Percentiles rank a stretch among this genome's conserved stretches.
phyloP scores from a whole-genome alignment of 2,888 invertebrate genomes.

The Nomada ferruginata region DNA sequence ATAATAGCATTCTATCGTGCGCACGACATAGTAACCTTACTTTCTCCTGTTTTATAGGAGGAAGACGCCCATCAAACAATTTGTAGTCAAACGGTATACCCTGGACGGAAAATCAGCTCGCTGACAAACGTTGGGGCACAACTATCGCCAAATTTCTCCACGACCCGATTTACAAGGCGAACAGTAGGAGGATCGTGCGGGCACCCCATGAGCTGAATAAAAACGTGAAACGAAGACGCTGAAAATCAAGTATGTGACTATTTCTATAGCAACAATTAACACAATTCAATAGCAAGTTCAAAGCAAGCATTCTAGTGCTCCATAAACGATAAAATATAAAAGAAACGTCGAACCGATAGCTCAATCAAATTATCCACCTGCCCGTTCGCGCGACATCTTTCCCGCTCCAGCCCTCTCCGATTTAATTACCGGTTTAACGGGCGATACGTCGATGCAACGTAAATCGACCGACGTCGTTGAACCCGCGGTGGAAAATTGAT shows the following conservation, averaged over 20 bases:
- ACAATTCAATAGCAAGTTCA: too few species aligned
- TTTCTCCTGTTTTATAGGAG: slow-evolving; percentile 69
- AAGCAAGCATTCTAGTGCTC: too few species aligned
- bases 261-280: too few species aligned
- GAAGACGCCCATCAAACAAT: slow-evolving; percentile 53
- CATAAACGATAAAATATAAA: too few species aligned
- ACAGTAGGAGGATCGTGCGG: neutral
- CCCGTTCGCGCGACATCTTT: neutral
- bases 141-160: slow-evolving; percentile 7
- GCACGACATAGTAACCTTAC: slow-evolving; percentile 58
- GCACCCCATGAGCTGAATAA: neutral
- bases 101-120: slow-evolving; percentile 14
- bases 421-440: slow-evolving; percentile 27
- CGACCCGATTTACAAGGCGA: neutral
- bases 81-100: slow-evolving; percentile 60
- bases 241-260: neutral
- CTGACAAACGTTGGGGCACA: neutral
- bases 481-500: slow-evolving; percentile 12
- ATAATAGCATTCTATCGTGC: slow-evolving; percentile 14
- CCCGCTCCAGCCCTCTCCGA: neutral
- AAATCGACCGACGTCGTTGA: neutral
- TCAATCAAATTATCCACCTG: slow-evolving; percentile 8
- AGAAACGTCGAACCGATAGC: neutral
- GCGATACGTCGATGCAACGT: neutral
- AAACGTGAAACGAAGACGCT: neutral